A percentile compares a stretch with the other conserved stretches of the same genome.
Conservation (phyloP, 2,113 vertebrate species). For the Onychorhynchus coronatus region DNA sequence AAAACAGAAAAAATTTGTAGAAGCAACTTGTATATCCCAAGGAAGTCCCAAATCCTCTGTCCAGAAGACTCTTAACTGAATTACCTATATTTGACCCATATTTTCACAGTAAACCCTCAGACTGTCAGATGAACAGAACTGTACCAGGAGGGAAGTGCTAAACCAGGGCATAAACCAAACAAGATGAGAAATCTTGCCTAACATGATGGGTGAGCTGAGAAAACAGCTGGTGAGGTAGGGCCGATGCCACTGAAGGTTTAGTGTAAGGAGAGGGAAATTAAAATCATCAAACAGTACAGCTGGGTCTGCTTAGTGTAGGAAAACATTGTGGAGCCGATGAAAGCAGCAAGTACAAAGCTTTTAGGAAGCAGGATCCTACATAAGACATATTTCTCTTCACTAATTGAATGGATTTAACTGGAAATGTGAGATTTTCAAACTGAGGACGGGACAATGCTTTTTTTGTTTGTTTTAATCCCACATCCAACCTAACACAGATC, state of each 20-base stretch:
- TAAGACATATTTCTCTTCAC: not conserved
- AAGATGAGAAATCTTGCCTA: not conserved
- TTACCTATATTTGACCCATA: not conserved
- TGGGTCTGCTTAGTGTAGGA: not conserved
- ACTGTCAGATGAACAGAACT: not conserved
- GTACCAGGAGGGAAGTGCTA: not conserved
- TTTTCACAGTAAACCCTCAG: not conserved
- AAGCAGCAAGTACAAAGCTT: not conserved
- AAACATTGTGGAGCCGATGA: not conserved
- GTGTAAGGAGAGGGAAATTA: not conserved
- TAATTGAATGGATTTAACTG: not conserved
- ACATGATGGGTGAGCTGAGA: not conserved
- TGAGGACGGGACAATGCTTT: not conserved
- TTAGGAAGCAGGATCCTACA: not conserved
- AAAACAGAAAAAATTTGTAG: constrained; percentile 27
- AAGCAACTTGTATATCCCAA: not conserved
- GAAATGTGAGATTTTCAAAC: not conserved
- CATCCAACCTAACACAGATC: not conserved
- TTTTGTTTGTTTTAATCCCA: not conserved
- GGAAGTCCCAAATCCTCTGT: not conserved
- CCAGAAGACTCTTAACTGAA: not conserved
- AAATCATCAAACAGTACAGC: not conserved
- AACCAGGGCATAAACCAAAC: not conserved
- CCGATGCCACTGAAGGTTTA: not conserved
- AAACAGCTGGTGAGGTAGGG: not conserved